Percentiles rank a stretch among this genome's conserved stretches.
phyloP scores from a whole-genome alignment of 64 coral and sea anemone species.

The Montipora capricornis region DNA sequence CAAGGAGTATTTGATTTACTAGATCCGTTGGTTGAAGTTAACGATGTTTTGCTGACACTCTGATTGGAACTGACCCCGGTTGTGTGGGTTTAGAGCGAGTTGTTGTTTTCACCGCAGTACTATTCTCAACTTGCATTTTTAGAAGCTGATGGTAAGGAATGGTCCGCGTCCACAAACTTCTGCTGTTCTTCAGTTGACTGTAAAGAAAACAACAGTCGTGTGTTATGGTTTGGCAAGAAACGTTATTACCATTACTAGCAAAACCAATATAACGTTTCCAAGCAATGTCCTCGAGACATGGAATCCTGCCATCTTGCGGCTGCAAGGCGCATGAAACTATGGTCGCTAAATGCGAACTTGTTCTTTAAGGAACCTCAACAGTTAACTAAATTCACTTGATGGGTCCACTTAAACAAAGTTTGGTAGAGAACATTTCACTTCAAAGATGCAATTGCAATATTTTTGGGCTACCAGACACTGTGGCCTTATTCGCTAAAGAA shows the following conservation, averaged over 20 bases:
- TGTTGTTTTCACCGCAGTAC: background rate
- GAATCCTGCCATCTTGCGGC: too few species aligned
- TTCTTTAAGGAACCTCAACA: too few species aligned
- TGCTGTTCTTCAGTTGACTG: constrained; percentile 37
- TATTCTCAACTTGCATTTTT: background rate
- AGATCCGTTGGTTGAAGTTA: background rate
- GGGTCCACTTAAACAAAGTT: too few species aligned
- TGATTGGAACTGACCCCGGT: background rate
- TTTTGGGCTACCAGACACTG: too few species aligned
- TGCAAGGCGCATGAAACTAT: too few species aligned
- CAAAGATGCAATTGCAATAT: too few species aligned
- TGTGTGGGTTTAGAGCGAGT: background rate
- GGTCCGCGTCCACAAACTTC: background rate
- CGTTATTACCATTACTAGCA: background rate
- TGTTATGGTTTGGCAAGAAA: background rate
- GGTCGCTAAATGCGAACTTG: too few species aligned
- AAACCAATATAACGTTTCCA: background rate
- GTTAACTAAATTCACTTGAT: too few species aligned
- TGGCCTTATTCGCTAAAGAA: too few species aligned
- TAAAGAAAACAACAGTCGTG: background rate
- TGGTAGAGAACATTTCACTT: too few species aligned
- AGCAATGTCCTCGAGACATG: too few species aligned
- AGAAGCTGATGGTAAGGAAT: constrained; percentile 3
- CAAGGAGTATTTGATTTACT: background rate
- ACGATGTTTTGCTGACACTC: background rate